A percentile compares a stretch with the other conserved stretches of the same genome.
phyloP scores from a whole-genome alignment of 2,113 vertebrate genomes.

The Perccottus glenii region DNA sequence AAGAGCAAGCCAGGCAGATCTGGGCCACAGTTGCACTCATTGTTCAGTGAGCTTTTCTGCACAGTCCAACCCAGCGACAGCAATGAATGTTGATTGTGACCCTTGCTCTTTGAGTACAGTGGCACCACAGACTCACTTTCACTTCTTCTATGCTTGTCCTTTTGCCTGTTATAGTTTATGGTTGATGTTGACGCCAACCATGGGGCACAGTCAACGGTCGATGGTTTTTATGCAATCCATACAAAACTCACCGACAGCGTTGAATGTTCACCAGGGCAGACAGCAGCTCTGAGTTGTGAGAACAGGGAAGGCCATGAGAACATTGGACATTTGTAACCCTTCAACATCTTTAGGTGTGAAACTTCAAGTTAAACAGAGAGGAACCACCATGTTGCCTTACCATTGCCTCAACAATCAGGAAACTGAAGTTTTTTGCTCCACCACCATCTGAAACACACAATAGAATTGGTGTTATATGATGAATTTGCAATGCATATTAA shows the following conservation, averaged over 20 bases:
- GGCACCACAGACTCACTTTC: constrained; percentile 60
- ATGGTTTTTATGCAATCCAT: constrained; percentile 92
- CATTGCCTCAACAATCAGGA: constrained; percentile 18
- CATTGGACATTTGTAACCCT: too few relatives aligned
- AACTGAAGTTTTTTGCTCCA: constrained; percentile 31
- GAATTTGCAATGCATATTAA: background rate
- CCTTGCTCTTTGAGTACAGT: constrained; percentile 80
- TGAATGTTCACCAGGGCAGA: constrained; percentile 93
- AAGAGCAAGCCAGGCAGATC: constrained; percentile 70
- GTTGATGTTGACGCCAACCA: constrained; percentile 72
- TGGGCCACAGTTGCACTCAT: constrained; percentile 99
- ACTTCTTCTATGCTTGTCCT: constrained; percentile 33
- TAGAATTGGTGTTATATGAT: background rate
- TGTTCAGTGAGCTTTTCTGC: constrained; percentile 99
- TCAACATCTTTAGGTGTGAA: too few relatives aligned
- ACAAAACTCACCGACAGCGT: constrained; percentile 99
- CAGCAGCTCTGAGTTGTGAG: background rate
- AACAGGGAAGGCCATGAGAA: too few relatives aligned
- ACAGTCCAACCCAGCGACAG: constrained; percentile 99
- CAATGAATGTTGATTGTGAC: constrained; percentile 99
- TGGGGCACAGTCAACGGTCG: constrained; percentile 99
- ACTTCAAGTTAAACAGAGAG: too few relatives aligned
- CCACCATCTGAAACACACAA: constrained; percentile 65
- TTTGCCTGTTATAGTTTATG: constrained; percentile 22
- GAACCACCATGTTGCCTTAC: constrained; percentile 18